phyloP scores from a whole-genome alignment of 2,797 vertebrate species.

The Sebastiscus tertius region DNA sequence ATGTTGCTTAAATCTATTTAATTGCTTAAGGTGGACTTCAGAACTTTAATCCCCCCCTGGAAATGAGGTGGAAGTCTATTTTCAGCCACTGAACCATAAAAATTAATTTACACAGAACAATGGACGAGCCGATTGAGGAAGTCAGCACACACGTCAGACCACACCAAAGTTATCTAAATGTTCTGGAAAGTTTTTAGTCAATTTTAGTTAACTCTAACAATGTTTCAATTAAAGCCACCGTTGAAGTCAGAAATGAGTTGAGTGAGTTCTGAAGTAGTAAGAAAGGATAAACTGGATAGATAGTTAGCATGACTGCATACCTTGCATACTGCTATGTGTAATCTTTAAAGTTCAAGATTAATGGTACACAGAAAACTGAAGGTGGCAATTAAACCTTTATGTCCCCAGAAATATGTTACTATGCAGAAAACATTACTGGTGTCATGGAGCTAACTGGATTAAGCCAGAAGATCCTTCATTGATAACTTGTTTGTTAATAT shows the following conservation, averaged over 20 bases:
- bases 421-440: not conserved
- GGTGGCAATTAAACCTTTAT: not conserved
- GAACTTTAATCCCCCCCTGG: conserved; percentile 44
- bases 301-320: not conserved
- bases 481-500: not conserved
- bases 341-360: not conserved
- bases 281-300: not conserved
- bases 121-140: not conserved
- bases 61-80: conserved; percentile 48
- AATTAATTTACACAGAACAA: conserved; percentile 48
- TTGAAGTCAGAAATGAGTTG: not conserved
- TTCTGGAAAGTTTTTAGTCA: conserved; percentile 2
- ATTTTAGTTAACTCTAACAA: not conserved
- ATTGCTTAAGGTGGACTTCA: conserved; percentile 39
- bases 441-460: not conserved
- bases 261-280: not conserved
- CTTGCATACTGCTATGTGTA: not conserved
- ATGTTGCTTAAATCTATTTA: conserved; percentile 40
- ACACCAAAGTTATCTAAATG: conserved; percentile 18
- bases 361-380: not conserved
- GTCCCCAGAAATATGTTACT: not conserved
- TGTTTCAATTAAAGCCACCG: not conserved
- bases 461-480: not conserved
- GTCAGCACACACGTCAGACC: not conserved
- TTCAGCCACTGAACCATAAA: conserved; percentile 45